Conservation (phyloP, 1,140 invertebrate genomes). For the Leptopilina clavipes region DNA sequence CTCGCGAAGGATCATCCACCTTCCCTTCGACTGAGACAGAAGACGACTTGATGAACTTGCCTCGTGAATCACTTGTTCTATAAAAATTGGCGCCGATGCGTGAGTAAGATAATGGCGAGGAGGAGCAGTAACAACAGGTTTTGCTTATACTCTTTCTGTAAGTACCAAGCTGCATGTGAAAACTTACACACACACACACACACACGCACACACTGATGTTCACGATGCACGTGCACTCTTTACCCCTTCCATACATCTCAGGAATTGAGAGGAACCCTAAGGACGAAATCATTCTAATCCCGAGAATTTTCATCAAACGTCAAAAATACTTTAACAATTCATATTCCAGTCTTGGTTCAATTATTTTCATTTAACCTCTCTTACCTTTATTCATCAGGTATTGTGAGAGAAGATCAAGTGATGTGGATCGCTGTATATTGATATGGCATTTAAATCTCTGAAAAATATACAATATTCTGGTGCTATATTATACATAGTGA, state of each 20-base stretch:
- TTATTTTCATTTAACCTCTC: not conserved
- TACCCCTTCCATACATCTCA: too few relatives aligned
- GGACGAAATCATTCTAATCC: not conserved
- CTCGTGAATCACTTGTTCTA: constrained; percentile 68
- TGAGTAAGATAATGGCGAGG: constrained; percentile 64
- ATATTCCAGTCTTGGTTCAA: not conserved
- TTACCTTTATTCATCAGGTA: not conserved
- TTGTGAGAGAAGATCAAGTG: too few relatives aligned
- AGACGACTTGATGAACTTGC: constrained; percentile 67
- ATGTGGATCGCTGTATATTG: too few relatives aligned
- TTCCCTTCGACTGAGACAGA: constrained; percentile 20
- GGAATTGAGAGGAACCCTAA: too few relatives aligned
- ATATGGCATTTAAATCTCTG: too few relatives aligned
- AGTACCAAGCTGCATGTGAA: not conserved
- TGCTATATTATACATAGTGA: too few relatives aligned
- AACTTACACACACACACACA: too few relatives aligned
- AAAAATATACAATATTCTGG: too few relatives aligned
- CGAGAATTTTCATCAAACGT: not conserved
- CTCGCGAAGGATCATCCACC: constrained; percentile 41
- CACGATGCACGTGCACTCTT: not conserved
- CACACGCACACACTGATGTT: not conserved
- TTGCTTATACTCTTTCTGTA: constrained; percentile 49
- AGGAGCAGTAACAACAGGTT: constrained; percentile 70
- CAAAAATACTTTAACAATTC: not conserved
- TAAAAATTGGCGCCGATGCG: constrained; percentile 69